phyloP scores from a whole-genome alignment of 2,888 invertebrate species.

The Cheilosia scutellata region DNA sequence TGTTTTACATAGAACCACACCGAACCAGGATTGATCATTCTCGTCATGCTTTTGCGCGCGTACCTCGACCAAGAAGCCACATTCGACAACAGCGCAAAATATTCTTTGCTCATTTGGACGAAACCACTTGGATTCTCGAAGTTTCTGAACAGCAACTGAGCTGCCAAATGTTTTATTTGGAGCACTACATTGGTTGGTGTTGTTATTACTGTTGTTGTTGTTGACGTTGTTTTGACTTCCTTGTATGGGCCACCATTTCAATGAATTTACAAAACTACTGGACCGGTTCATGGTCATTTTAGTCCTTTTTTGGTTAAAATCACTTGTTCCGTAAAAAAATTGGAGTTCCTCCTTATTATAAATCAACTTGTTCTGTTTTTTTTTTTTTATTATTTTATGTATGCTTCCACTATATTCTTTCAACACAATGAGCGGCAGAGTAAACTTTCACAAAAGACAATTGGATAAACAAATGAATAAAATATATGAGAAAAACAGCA shows the following conservation, averaged over 20 bases:
- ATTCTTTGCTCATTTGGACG: conserved; percentile 89
- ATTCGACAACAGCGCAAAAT: conserved; percentile 89
- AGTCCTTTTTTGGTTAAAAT: conserved; percentile 26
- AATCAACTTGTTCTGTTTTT: conserved; percentile 24
- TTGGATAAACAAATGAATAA: conserved; percentile 16
- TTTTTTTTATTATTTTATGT: conserved; percentile 38
- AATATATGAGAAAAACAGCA: conserved; percentile 30
- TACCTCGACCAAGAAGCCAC: conserved; percentile 89
- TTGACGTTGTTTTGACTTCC: conserved; percentile 78
- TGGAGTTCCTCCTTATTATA: conserved; percentile 12
- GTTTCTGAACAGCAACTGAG: conserved; percentile 89
- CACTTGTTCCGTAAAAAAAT: conserved; percentile 48
- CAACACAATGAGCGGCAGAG: background rate
- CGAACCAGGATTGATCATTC: conserved; percentile 85
- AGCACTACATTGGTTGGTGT: conserved; percentile 83
- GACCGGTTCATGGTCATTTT: conserved; percentile 82
- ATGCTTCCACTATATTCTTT: conserved; percentile 31
- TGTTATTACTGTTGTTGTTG: conserved; percentile 77
- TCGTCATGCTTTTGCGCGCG: conserved; percentile 84
- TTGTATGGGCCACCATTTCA: conserved; percentile 84
- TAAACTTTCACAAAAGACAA: conserved; percentile 72
- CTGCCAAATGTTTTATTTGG: conserved; percentile 85
- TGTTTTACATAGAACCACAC: conserved; percentile 89
- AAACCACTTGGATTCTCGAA: conserved; percentile 91
- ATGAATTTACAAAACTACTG: conserved; percentile 83